These are phyloP conservation scores for Molossus molossus DNA, from an alignment of 2,797 vertebrate genomes.

Conservation along the genomic window DNA sequence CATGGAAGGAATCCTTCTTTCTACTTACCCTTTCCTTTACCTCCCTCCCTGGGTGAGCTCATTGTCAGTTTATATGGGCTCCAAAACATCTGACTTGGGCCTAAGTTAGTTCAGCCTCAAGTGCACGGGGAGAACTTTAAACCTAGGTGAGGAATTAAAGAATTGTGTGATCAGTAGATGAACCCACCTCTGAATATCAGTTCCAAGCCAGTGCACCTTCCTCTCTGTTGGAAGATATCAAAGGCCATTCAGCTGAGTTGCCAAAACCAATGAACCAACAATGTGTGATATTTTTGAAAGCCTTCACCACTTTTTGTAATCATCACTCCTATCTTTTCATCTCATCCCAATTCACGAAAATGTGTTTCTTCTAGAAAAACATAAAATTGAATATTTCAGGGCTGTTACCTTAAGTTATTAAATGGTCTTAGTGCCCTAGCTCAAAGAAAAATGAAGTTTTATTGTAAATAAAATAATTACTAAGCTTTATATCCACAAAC, in stretches of 20 bases:
- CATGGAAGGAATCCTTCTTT: neutral
- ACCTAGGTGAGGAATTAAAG: neutral
- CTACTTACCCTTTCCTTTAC: neutral
- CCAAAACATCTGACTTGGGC: neutral
- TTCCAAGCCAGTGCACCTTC: neutral
- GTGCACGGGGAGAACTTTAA: neutral
- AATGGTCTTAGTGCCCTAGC: neutral
- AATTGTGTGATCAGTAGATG: slow-evolving; percentile 38
- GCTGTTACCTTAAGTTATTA: slow-evolving; percentile 30
- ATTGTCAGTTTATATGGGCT: neutral
- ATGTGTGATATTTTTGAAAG: slow-evolving; percentile 44
- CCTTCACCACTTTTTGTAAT: neutral
- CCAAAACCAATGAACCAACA: neutral
- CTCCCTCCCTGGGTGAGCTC: neutral
- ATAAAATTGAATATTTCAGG: slow-evolving; percentile 40
- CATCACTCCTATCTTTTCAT: neutral
- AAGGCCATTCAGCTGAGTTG: neutral
- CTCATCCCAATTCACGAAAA: neutral
- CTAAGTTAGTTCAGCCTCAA: slow-evolving; percentile 27
- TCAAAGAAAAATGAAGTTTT: neutral
- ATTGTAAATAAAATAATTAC: slow-evolving; percentile 39
- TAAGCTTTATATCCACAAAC: slow-evolving; percentile 14
- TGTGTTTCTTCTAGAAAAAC: slow-evolving; percentile 23
- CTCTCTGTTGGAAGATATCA: neutral
- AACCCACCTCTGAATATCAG: neutral